Conservation (phyloP, 2,113 vertebrate species). For the Oncorhynchus gorbuscha region DNA sequence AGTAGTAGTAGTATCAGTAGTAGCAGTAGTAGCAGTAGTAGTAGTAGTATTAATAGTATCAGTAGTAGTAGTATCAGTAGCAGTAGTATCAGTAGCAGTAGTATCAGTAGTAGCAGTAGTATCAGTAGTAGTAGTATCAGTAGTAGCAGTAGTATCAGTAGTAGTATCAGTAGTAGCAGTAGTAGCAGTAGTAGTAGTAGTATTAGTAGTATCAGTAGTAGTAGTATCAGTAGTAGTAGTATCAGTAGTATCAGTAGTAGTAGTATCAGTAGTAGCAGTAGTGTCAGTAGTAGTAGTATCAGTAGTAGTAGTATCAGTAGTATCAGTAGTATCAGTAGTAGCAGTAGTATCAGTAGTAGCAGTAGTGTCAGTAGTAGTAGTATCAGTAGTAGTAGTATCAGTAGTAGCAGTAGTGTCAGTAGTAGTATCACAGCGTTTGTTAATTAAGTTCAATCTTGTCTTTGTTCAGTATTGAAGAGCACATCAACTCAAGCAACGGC, state of each 20-base stretch:
- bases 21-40: fast-evolving
- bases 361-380: fast-evolving
- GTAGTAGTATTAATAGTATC: fast-evolving
- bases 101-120: no score
- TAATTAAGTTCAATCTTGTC: conserved; percentile 22
- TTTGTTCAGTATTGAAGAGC: conserved; percentile 73
- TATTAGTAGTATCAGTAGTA: fast-evolving
- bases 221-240: no score
- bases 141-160: fast-evolving
- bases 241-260: no score
- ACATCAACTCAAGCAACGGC: conserved; percentile 78
- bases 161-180: no score
- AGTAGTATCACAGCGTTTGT: background rate
- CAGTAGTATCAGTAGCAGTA: fast-evolving
- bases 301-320: no score
- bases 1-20: no score
- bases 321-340: no score
- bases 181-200: fast-evolving
- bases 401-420: no score
- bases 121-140: fast-evolving
- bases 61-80: no score
- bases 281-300: fast-evolving
- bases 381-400: no score
- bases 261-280: no score
- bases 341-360: no score